Base-by-base conservation (phyloP, 64 coral and sea anemone species). In the Montipora sp. region DNA sequence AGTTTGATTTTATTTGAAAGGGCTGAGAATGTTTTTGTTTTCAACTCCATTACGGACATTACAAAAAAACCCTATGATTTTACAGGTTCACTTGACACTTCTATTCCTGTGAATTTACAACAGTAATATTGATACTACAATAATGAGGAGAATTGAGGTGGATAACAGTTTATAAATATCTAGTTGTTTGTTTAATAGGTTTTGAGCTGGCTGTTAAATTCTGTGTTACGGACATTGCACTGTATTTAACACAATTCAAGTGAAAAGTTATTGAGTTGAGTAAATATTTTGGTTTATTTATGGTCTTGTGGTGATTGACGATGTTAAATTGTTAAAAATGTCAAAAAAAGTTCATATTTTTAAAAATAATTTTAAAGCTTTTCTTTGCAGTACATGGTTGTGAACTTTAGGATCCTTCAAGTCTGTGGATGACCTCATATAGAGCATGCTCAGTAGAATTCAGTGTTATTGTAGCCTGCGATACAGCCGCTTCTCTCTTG, bases 101-200 rank as follows among this genome's bases (percentile, higher is more conserved):
- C 46, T 77, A 48, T 77, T 49, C 45, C 75, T 77, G 75, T 77
- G 75, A 77, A 77, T 77, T 77, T 11, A 48, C 75, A 48, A 57
- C 4, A 10, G 3, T 14, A 48, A 77, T 2, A 49, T 16, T 5
- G 48, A 77, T 19, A 48, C 73, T 48, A 16, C 48, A 19, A 77
- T 48, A 77, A 48, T 77, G 11, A 77, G 10, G 46, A 48, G 75
- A 77, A 77, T 19, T 16, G 18, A 77, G 75, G 11, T 77, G 43
- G 11, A 16, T 48, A 11, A 77, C 18, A 77, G 75, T 47, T 77
- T 77, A 46, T 46, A 16, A 77, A 77, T 51, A 77, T 77, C 75
- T 48, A 22, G 60, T 63, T 63, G 14, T 14, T 63, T 63, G 60
- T 63, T 63, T 63, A n/a, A 5, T 79, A 79, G 47, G n/a, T 53